Base-by-base conservation (phyloP, 2,888 invertebrate genomes). In the Phaedon cochleariae region DNA sequence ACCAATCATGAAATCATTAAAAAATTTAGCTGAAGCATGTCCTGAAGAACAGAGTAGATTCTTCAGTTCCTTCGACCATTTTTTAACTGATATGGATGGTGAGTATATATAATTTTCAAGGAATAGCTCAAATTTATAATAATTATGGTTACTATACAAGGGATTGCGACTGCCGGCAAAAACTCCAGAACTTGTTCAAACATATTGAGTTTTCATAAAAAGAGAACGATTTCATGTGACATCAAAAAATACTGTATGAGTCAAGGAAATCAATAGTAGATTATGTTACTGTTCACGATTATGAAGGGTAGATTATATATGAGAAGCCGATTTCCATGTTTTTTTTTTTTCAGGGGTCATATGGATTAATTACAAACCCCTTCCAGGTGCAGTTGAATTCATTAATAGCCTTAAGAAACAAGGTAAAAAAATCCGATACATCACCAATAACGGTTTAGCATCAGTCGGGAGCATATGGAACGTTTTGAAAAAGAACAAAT, bases 321-420 rank as follows among this genome's bases (percentile, higher is more conserved):
- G n/a, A n/a, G n/a, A n/a, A n/a, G n/a, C n/a, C n/a, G n/a, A n/a
- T n/a, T 52, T 2, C 15, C 15, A 26, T 26, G 7, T 52, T 7
- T n/a, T 31, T 45, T 7, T 12, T 53, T 22, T 20, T 54, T 31
- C 17, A 65, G 65, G 65, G n/a, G 65, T 65, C 12, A 46, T 65
- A 20, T 65, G 65, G 65, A 17, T 18, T 12, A 10, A 9, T 1
- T 53, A 18, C 9, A 17, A 20, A 12, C 62, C 62, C 10, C 26
- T 67, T 3, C 48, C 52, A 3, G 64, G 67, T 0, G 63, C 67
- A 10, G 26, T 21, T 1, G 58, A 60, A 9, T 67, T 59, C 22
- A 61, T 62, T 10, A 48, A 57, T 15, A 34, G 57, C 31, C 34
- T 67, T 9, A 67, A 58, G 52, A 60, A 57, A 41, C n/a, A 57